phyloP scores from a whole-genome alignment of 2,888 invertebrate genomes.

The Sinohyriopsis cumingii region DNA sequence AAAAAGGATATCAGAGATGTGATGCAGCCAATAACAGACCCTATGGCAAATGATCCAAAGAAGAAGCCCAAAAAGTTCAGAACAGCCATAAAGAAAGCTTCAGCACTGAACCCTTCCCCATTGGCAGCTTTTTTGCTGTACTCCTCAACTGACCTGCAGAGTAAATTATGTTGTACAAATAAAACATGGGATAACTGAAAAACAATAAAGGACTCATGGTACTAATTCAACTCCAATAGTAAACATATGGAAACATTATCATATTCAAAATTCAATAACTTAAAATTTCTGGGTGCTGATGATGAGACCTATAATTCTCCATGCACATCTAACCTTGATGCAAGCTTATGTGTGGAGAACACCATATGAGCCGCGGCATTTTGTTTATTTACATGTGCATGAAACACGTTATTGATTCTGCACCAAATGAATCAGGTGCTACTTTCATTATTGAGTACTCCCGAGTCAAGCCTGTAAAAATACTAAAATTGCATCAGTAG shows the following conservation, averaged over 20 bases:
- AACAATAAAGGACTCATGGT: neutral
- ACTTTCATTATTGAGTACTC: too few relatives aligned
- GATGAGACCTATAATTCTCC: too few relatives aligned
- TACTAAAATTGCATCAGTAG: too few relatives aligned
- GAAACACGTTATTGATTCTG: too few relatives aligned
- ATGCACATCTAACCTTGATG: too few relatives aligned
- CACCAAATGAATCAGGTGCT: too few relatives aligned
- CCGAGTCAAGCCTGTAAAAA: too few relatives aligned
- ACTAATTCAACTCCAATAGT: neutral
- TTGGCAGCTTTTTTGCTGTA: conserved; percentile 46
- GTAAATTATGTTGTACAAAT: neutral
- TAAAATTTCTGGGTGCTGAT: too few relatives aligned
- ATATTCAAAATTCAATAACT: neutral
- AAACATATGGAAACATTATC: too few relatives aligned
- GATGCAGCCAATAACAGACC: conserved; percentile 92
- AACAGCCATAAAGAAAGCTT: conserved; percentile 89
- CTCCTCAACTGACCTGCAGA: conserved; percentile 59
- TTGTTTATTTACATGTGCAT: too few relatives aligned
- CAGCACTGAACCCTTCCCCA: conserved; percentile 75
- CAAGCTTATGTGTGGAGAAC: too few relatives aligned
- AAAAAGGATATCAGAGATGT: conserved; percentile 93
- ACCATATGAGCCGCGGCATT: too few relatives aligned
- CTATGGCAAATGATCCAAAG: conserved; percentile 91
- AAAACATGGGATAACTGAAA: neutral
- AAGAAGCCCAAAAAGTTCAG: conserved; percentile 94